phyloP scores from a whole-genome alignment of 2,797 vertebrate genomes.

The Malurus leucopterus region DNA sequence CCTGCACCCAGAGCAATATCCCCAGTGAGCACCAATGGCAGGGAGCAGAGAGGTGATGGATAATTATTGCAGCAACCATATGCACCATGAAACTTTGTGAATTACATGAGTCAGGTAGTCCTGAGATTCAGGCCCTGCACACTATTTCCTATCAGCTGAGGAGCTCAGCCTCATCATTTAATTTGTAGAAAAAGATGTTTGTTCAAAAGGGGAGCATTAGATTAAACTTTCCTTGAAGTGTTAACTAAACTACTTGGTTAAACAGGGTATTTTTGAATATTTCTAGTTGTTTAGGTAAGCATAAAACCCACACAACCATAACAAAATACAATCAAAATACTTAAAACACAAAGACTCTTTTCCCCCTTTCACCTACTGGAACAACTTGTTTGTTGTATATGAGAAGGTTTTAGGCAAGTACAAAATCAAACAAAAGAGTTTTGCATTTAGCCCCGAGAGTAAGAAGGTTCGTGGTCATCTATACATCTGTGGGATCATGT shows the following conservation, averaged over 20 bases:
- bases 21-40: rapidly evolving
- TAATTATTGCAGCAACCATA: not conserved
- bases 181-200: not conserved
- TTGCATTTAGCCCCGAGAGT: not conserved
- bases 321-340: not conserved
- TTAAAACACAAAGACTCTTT: not conserved
- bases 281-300: conserved; percentile 1
- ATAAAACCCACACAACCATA: not conserved
- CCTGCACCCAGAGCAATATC: not conserved
- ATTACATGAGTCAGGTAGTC: not conserved
- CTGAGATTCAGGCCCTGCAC: not conserved
- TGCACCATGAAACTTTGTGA: not conserved
- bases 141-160: not conserved
- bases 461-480: not conserved
- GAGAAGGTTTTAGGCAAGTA: not conserved
- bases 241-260: not conserved
- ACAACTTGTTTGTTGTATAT: not conserved
- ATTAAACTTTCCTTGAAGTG: not conserved
- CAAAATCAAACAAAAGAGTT: not conserved
- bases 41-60: not conserved
- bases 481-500: not conserved
- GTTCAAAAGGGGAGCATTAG: not conserved
- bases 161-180: not conserved
- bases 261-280: conserved; percentile 1
- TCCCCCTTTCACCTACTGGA: not conserved